Percentiles rank a stretch among this genome's conserved stretches.
Evolutionary conservation across 2,113 vertebrate species (phyloP).

Genomic region (Thunnus maccoyii): DNA sequence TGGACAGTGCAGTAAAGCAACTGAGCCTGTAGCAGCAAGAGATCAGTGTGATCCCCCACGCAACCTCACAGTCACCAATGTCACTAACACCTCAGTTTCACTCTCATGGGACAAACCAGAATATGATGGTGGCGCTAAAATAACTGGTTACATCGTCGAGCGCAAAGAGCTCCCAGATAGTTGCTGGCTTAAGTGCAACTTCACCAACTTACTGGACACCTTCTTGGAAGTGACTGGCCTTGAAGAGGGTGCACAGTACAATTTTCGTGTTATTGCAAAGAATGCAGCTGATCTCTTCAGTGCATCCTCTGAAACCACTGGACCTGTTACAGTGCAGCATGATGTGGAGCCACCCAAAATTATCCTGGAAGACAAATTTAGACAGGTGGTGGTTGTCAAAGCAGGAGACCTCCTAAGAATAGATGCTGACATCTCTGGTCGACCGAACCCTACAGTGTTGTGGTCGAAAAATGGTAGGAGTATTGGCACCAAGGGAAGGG

Average conservation of each 20-base stretch:
- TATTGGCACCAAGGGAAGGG: slow-evolving; percentile 93
- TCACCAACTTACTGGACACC: slow-evolving; percentile 94
- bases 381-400: slow-evolving; percentile 91
- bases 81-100: slow-evolving; percentile 95
- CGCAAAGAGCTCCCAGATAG: slow-evolving; percentile 93
- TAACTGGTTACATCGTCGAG: slow-evolving; percentile 96
- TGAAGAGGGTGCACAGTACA: slow-evolving; percentile 93
- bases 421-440: slow-evolving; percentile 92
- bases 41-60: slow-evolving; percentile 95
- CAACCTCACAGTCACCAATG: slow-evolving; percentile 93
- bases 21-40: slow-evolving; percentile 93
- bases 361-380: slow-evolving; percentile 92
- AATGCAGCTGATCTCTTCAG: slow-evolving; percentile 95
- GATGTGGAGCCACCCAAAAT: slow-evolving; percentile 96
- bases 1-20: slow-evolving; percentile 93
- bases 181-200: slow-evolving; percentile 98
- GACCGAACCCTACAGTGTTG: slow-evolving; percentile 92
- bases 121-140: slow-evolving; percentile 97
- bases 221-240: slow-evolving; percentile 95
- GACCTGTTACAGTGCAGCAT: slow-evolving; percentile 94
- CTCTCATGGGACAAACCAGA: slow-evolving; percentile 95
- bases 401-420: slow-evolving; percentile 95
- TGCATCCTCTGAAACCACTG: slow-evolving; percentile 94
- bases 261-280: slow-evolving; percentile 95
- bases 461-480: slow-evolving; percentile 96